Conservation (phyloP, 2,888 invertebrate genomes). For the Polyploca ridens region DNA sequence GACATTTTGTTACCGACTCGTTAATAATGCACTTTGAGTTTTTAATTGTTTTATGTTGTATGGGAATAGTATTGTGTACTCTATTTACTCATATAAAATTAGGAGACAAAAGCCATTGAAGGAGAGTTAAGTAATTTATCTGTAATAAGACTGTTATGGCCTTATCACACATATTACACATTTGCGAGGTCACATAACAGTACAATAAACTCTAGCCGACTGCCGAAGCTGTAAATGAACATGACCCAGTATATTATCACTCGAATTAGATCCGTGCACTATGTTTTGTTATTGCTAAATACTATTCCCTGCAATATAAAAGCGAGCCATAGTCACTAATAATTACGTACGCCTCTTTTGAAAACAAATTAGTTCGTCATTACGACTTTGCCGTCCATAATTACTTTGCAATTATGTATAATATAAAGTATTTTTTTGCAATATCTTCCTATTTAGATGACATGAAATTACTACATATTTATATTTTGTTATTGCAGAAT, state of each 20-base stretch:
- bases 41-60: constrained; percentile 28
- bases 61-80: constrained; percentile 29
- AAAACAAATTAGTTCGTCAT: constrained; percentile 48
- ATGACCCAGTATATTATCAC: background rate
- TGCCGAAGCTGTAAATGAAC: background rate
- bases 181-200: background rate
- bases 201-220: background rate
- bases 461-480: constrained; percentile 48
- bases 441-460: constrained; percentile 51
- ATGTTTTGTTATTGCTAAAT: constrained; percentile 19
- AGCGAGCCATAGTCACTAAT: constrained; percentile 26
- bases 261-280: background rate
- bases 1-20: constrained; percentile 53
- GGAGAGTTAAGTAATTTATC: background rate
- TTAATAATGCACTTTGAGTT: constrained; percentile 75
- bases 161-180: background rate
- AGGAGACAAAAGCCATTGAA: background rate
- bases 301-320: constrained; percentile 31
- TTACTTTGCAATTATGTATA: constrained; percentile 72
- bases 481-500: constrained; percentile 49
- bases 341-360: constrained; percentile 25
- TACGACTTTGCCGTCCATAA: constrained; percentile 78
- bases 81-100: too few species aligned
- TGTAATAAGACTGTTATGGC: background rate
- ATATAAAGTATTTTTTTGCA: constrained; percentile 46